phyloP scores from a whole-genome alignment of 2,888 invertebrate species.

The Zhengitettix transpicula region DNA sequence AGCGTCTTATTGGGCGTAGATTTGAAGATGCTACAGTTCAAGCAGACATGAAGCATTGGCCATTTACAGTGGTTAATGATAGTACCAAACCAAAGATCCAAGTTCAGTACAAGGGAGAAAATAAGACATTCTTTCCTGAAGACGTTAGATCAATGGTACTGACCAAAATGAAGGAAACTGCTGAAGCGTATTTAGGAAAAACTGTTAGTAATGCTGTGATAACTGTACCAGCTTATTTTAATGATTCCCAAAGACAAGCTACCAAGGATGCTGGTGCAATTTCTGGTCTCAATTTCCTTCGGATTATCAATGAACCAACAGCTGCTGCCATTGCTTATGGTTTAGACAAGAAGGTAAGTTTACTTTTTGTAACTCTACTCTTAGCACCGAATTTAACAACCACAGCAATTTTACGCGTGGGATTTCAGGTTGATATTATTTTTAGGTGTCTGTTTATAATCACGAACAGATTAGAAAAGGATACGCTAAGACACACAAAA shows the following conservation, averaged over 20 bases:
- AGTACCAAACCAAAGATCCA: slow-evolving; percentile 31
- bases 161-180: slow-evolving; percentile 40
- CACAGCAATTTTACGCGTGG: no score
- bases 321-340: slow-evolving; percentile 35
- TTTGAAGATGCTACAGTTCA: slow-evolving; percentile 82
- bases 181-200: slow-evolving; percentile 45
- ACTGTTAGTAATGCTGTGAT: slow-evolving; percentile 35
- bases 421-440: no score
- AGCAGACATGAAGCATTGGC: slow-evolving; percentile 49
- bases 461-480: no score
- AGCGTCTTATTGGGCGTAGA: slow-evolving; percentile 83
- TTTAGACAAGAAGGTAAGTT: slow-evolving; percentile 29
- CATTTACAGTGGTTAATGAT: slow-evolving; percentile 32
- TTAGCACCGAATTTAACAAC: no score
- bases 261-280: slow-evolving; percentile 43
- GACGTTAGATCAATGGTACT: slow-evolving; percentile 45
- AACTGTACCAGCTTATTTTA: slow-evolving; percentile 47
- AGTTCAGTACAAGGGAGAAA: slow-evolving; percentile 43
- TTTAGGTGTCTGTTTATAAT: no score
- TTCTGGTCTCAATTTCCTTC: slow-evolving; percentile 31
- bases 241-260: slow-evolving; percentile 33
- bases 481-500: no score
- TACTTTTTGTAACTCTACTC: background rate
- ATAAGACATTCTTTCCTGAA: slow-evolving; percentile 41
- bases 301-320: slow-evolving; percentile 35